Evolutionary conservation across 2,888 invertebrate species (phyloP).

Genomic region (Polylopha cassiicola): DNA sequence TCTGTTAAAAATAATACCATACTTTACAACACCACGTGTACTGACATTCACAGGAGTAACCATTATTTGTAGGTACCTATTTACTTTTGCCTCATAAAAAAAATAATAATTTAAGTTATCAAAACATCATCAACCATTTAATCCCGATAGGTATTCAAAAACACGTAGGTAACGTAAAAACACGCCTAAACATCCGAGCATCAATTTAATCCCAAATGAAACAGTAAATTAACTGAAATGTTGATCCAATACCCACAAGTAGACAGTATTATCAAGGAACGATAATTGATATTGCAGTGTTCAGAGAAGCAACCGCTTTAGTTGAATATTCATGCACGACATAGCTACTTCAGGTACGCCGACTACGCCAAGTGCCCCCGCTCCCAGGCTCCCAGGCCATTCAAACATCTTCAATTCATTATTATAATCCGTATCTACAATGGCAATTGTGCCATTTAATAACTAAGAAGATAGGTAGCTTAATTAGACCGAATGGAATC

Average conservation of each 20-base stretch:
- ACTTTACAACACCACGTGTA: too few relatives aligned
- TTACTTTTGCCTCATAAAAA: too few relatives aligned
- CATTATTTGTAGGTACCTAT: too few relatives aligned
- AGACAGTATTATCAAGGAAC: constrained; percentile 18
- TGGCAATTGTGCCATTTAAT: constrained; percentile 20
- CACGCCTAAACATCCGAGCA: too few relatives aligned
- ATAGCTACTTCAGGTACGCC: constrained; percentile 24
- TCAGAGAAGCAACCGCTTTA: constrained; percentile 24
- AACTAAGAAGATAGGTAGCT: constrained; percentile 3
- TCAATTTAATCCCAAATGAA: background rate
- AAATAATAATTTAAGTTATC: too few relatives aligned
- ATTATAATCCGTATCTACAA: constrained; percentile 24
- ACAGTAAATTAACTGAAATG: constrained; percentile 7
- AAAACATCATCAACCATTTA: too few relatives aligned
- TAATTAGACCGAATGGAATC: too few relatives aligned
- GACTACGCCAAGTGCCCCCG: constrained; percentile 25
- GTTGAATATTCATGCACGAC: constrained; percentile 36
- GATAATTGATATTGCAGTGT: constrained; percentile 30
- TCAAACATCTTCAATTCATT: constrained; percentile 30
- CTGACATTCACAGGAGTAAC: too few relatives aligned
- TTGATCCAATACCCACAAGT: constrained; percentile 11
- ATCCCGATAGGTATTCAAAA: too few relatives aligned
- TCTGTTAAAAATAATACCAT: too few relatives aligned
- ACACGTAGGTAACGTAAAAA: too few relatives aligned
- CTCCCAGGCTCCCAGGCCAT: constrained; percentile 19